A percentile compares a stretch with the other conserved stretches of the same genome.
phyloP scores from a whole-genome alignment of 1,140 invertebrate species.

The Drosophila lacteicornis region DNA sequence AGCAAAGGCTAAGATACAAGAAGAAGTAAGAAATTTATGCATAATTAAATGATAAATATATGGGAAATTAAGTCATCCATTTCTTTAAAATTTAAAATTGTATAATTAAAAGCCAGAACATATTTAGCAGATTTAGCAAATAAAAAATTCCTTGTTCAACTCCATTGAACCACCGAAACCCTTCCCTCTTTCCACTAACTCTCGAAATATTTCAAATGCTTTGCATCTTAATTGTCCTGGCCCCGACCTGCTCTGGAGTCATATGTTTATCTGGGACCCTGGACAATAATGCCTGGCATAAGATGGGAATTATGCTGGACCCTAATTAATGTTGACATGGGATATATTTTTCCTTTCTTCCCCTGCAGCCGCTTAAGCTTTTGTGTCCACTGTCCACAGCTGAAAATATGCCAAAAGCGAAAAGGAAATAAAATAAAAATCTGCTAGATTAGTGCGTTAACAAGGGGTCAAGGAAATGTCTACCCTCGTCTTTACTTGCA shows the following conservation, averaged over 20 bases:
- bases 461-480: conserved; percentile 66
- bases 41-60: too few relatives aligned
- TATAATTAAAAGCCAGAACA: not conserved
- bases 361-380: conserved; percentile 20
- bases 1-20: conserved; percentile 1
- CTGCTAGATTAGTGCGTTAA: conserved; percentile 75
- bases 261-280: conserved; percentile 43
- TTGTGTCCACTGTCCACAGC: conserved; percentile 21
- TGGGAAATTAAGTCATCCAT: not conserved
- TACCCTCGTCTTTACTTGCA: conserved; percentile 63
- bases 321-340: conserved; percentile 82
- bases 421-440: conserved; percentile 43
- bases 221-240: conserved; percentile 13
- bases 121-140: not conserved
- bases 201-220: conserved; percentile 18
- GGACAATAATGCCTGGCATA: conserved; percentile 39
- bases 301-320: conserved; percentile 67
- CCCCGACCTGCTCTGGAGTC: conserved; percentile 15
- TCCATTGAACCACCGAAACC: not conserved
- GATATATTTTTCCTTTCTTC: conserved; percentile 38
- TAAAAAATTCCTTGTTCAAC: not conserved
- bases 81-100: not conserved
- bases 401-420: conserved; percentile 54
- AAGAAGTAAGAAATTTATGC: not conserved
- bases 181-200: too few relatives aligned